These are phyloP conservation scores for Chalcis sispes DNA, from an alignment of 2,888 invertebrate genomes.

Conservation along the genomic window DNA sequence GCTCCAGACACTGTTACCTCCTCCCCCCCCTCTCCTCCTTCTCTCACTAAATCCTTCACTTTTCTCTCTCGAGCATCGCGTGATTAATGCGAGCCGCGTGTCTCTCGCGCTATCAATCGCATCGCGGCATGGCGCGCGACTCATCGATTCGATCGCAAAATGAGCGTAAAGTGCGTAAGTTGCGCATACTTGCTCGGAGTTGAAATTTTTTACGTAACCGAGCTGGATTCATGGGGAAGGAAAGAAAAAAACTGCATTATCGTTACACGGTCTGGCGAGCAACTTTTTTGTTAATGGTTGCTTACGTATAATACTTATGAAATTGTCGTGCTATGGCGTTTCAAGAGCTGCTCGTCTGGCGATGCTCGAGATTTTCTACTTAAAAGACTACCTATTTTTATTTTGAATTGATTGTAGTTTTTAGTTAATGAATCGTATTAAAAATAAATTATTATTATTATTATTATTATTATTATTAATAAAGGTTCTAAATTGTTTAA, in stretches of 20 bases:
- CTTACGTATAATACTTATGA: background rate
- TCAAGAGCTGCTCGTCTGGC: constrained; percentile 3
- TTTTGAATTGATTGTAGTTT: too few species aligned
- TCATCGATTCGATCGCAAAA: constrained; percentile 1
- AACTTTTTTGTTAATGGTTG: background rate
- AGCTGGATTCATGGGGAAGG: background rate
- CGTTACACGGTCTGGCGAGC: constrained; percentile 60
- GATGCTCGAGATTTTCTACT: constrained; percentile 29
- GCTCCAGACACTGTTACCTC: constrained; percentile 15
- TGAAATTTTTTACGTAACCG: background rate
- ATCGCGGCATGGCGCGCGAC: too few species aligned
- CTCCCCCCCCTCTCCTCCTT: background rate
- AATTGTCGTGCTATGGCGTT: background rate
- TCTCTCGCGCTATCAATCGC: constrained; percentile 39
- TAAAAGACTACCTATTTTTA: background rate
- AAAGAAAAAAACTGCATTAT: constrained; percentile 66
- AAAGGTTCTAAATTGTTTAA: too few species aligned
- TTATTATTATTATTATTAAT: too few species aligned
- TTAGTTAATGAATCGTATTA: too few species aligned
- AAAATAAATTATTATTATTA: too few species aligned
- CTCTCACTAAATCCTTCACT: too few species aligned
- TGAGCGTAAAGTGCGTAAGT: background rate
- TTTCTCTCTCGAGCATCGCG: too few species aligned
- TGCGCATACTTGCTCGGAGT: background rate
- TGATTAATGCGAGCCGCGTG: constrained; percentile 42